Base-by-base conservation (phyloP, 53 echinoderm and acorn worm genomes). In the Patiria pectinifera region DNA sequence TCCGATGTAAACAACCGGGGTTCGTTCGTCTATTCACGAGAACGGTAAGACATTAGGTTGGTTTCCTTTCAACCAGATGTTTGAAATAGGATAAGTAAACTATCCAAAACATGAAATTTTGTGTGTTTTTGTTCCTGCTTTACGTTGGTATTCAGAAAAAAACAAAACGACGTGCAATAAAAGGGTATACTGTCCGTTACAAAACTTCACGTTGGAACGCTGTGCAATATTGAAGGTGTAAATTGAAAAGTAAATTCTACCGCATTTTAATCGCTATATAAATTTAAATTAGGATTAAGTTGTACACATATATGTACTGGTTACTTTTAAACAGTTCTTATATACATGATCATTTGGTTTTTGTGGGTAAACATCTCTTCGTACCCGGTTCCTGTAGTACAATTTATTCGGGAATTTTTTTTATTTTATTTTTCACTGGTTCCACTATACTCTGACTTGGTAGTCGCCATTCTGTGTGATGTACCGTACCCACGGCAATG, bases 381-480 rank as follows among this genome's bases (percentile, higher is more conserved):
- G 74, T 25, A 87, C 18, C 62, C 18, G 14, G 21, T 18, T 76
- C 76, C 19, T 59, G 48, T 82, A 90, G 90, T 90, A 90, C 90
- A 69, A 63, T 49, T n/a, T 18, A 66, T 85, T 61, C 61, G 53
- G 75, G 13, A 13, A 44, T 18, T 49, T 66, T 66, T 66, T 53
- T 53, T 53, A 53, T 2, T 12, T 60, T 60, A 9, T 48, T 35
- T 71, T 86, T 78, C 80, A 79, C 66, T 77, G 90, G 82, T 69
- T 45, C 71, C 91, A 94, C 85, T 95, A 92, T 48, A 96, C 96
- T 85, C 99, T 96, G 74, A 99, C 93, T 76, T 97, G 97, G 92
- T 99, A 99, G 91, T 99, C 99, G 66, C 99, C 99, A 85, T 99
- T 99, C 92, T 99, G 99, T 93, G 99, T 99, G 93, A 99, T 99